These are phyloP conservation scores for Ptilodon capucinus DNA, from an alignment of 2,888 invertebrate genomes.

Conservation along the genomic window DNA sequence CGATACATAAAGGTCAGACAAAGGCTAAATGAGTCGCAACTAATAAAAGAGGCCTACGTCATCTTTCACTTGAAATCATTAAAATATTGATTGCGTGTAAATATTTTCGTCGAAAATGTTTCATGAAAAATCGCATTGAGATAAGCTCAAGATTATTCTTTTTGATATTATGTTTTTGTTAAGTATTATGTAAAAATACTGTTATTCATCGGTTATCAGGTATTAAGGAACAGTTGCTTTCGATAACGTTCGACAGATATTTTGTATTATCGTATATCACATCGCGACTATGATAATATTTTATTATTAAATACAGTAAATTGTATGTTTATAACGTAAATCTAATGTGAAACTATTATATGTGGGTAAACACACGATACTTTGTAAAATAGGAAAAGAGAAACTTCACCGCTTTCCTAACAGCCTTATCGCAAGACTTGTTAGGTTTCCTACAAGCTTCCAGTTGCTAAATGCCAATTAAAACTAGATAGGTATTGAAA, in stretches of 20 bases:
- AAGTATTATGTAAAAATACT: background rate
- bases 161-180: background rate
- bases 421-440: slow-evolving; percentile 36
- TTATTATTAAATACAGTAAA: background rate
- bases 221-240: slow-evolving; percentile 17
- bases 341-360: background rate
- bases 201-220: slow-evolving; percentile 2
- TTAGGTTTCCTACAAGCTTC: slow-evolving; percentile 42
- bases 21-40: slow-evolving; percentile 38
- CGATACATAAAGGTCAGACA: slow-evolving; percentile 38
- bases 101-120: background rate
- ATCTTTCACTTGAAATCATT: slow-evolving; percentile 16
- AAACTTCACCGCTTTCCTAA: slow-evolving; percentile 46
- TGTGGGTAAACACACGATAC: slow-evolving; percentile 3
- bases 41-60: slow-evolving; percentile 29
- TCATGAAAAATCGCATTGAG: background rate
- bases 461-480: slow-evolving; percentile 13
- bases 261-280: slow-evolving; percentile 1
- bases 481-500: slow-evolving; percentile 15
- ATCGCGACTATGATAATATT: background rate
- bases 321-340: background rate
- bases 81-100: slow-evolving; percentile 8
- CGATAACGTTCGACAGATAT: slow-evolving; percentile 7
- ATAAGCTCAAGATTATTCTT: background rate
- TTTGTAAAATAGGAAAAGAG: slow-evolving; percentile 32